Percentiles rank a stretch among this genome's conserved stretches.
Evolutionary conservation across 2,888 invertebrate species (phyloP).

Genomic region (Choristoneura rosaceana): DNA sequence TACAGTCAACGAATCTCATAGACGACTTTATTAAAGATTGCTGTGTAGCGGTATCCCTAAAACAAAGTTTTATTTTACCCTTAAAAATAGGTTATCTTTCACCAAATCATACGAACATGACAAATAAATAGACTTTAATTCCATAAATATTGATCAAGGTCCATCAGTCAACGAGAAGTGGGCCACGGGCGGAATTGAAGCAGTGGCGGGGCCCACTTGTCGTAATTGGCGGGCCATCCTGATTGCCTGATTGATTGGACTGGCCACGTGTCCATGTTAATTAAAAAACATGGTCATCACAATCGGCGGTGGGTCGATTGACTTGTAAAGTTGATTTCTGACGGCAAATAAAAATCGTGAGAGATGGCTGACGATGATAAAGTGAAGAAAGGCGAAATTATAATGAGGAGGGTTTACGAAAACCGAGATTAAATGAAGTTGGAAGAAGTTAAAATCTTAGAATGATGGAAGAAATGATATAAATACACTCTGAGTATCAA

Average conservation of each 20-base stretch:
- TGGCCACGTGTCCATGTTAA: slow-evolving; percentile 42
- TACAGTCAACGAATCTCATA: too few species aligned
- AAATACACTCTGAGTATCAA: too few species aligned
- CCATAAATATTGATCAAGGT: slow-evolving; percentile 44
- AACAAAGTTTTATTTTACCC: too few species aligned
- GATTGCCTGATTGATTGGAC: slow-evolving; percentile 65
- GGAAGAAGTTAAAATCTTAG: too few species aligned
- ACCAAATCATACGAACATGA: background rate
- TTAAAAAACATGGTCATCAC: slow-evolving; percentile 31
- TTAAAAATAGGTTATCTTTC: background rate
- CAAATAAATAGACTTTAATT: slow-evolving; percentile 19
- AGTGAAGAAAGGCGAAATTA: background rate
- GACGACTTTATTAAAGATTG: too few species aligned
- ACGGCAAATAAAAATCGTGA: background rate
- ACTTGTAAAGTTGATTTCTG: slow-evolving; percentile 16
- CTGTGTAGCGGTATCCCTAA: too few species aligned
- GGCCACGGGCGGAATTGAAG: slow-evolving; percentile 53
- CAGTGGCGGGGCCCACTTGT: slow-evolving; percentile 60
- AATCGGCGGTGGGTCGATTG: slow-evolving; percentile 20
- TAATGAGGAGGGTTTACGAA: background rate
- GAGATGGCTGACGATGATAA: background rate
- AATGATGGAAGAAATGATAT: too few species aligned
- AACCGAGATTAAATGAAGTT: too few species aligned
- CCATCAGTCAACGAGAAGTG: slow-evolving; percentile 63
- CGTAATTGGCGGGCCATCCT: slow-evolving; percentile 59